Conservation (phyloP, 2,888 invertebrate species). For the Amiota minor region DNA sequence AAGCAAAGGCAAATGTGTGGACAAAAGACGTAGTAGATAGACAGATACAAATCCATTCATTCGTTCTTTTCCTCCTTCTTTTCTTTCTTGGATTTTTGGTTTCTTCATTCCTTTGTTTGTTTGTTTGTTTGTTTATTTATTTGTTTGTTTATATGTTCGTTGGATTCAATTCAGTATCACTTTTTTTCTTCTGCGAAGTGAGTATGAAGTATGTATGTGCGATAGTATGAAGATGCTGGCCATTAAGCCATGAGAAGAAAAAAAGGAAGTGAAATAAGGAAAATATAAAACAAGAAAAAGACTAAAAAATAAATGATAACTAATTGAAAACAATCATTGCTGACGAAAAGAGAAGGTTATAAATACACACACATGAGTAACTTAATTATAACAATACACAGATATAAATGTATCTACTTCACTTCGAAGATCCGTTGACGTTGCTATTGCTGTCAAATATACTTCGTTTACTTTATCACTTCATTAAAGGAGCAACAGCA, state of each 20-base stretch:
- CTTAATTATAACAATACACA: constrained; percentile 66
- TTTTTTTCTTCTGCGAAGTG: constrained; percentile 12
- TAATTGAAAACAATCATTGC: constrained; percentile 63
- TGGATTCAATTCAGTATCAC: neutral
- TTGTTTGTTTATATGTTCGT: neutral
- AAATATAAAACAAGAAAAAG: constrained; percentile 7
- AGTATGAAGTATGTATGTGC: neutral
- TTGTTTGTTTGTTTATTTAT: constrained; percentile 21
- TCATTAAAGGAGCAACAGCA: constrained; percentile 60
- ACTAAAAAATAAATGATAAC: constrained; percentile 43
- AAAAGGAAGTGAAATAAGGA: neutral
- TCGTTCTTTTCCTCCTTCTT: too few relatives aligned
- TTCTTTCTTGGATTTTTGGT: too few relatives aligned
- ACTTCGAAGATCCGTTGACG: constrained; percentile 37
- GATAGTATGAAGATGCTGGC: neutral
- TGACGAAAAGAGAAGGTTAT: constrained; percentile 32
- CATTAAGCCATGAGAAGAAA: neutral
- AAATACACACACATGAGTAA: constrained; percentile 42
- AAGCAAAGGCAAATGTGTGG: neutral
- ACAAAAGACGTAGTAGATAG: constrained; percentile 1
- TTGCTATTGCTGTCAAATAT: constrained; percentile 35
- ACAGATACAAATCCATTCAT: neutral
- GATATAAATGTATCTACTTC: constrained; percentile 28
- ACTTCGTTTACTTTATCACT: constrained; percentile 58
- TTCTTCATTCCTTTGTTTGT: constrained; percentile 21